Percentiles rank a stretch among this genome's conserved stretches.
Conservation (phyloP, 2,888 invertebrate genomes). For the Ganaspis brasiliensis region DNA sequence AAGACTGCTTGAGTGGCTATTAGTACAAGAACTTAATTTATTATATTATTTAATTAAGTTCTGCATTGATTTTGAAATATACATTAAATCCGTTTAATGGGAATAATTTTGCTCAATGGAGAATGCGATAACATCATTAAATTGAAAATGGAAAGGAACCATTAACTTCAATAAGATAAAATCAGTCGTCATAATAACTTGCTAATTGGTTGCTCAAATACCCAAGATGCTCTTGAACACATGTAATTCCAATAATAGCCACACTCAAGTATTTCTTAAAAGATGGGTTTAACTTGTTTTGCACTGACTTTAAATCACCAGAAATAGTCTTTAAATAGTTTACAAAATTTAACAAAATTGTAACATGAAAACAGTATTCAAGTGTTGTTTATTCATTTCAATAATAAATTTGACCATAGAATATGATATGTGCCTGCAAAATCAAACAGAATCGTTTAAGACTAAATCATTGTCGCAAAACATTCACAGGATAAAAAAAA, state of each 20-base stretch:
- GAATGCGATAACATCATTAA: background rate
- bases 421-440: slow-evolving; percentile 41
- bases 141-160: background rate
- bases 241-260: background rate
- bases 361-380: slow-evolving; percentile 1
- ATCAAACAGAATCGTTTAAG: slow-evolving; percentile 16
- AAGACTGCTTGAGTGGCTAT: too few relatives aligned
- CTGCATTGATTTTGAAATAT: too few relatives aligned
- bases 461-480: background rate
- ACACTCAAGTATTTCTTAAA: background rate
- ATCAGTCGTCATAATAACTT: background rate
- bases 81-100: too few relatives aligned
- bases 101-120: too few relatives aligned
- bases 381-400: background rate
- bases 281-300: background rate
- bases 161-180: background rate
- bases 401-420: background rate
- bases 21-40: too few relatives aligned
- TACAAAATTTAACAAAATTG: background rate
- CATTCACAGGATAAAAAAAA: slow-evolving; percentile 44
- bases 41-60: too few relatives aligned
- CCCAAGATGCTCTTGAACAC: background rate
- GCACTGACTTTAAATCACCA: background rate
- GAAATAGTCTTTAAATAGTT: background rate
- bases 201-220: slow-evolving; percentile 11